Base-by-base conservation (phyloP, 2,113 vertebrate genomes). In the Geothlypis trichas region DNA sequence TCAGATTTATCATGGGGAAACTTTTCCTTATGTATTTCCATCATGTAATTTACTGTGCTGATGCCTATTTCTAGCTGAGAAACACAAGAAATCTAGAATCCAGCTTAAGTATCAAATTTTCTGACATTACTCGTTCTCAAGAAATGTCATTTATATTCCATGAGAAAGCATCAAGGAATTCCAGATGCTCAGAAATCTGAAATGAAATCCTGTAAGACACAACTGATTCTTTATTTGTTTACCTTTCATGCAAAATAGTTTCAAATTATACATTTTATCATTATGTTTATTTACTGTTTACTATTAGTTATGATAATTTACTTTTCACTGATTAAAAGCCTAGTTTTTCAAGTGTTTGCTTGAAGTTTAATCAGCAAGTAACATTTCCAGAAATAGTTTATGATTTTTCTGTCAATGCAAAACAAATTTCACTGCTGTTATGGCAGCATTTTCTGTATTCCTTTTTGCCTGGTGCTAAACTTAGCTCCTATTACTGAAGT, bases 321-420 rank as follows among this genome's bases (percentile, higher is more conserved):
- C 8, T 95, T 82, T 61, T 71, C 21, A 20, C 47, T 95, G 51
- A 94, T 75, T 81, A 89, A 93, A 92, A 81, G 42, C 59, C 87
- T 55, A 31, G 21, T 59, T 82, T 92, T 84, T 93, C 62, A 81
- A 89, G 39, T 55, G 42, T 89, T 81, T 94, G 14, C 47, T 91
- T 87, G 22, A 42, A 87, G 42, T 89, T 91, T 84, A 94, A 94
- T 94, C 80, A 87, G 35, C 81, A 94, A 92, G 24, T 52, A 89
- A 37, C 22, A 69, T 65, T 85, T 93, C 46, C 33, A 95, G 67
- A 17, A 87, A 79, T 58, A 68, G 49, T 83, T 91, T n/a, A 49
- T 81, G 72, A 51, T 88, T 85, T 83, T 73, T 92, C 67, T 69
- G 72, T 65, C 71, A 69, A 66, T 35, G 66, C 28, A 58, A 86